Conservation (phyloP, 1,140 invertebrate species). For the Lanistes nyassanus region DNA sequence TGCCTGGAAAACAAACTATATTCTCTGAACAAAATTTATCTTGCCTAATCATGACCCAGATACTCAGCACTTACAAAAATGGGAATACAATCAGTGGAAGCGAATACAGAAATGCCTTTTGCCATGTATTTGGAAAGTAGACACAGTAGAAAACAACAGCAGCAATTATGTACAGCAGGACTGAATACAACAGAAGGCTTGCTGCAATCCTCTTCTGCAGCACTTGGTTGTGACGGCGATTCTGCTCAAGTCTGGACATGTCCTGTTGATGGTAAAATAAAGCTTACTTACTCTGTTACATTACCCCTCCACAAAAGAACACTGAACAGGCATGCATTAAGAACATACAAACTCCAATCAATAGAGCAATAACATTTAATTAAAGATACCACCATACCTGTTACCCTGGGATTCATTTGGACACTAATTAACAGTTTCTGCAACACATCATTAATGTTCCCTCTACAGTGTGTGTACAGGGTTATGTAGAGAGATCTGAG, state of each 20-base stretch:
- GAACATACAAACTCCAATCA: neutral
- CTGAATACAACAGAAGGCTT: constrained; percentile 81
- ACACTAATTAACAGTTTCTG: too few relatives aligned
- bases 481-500: too few relatives aligned
- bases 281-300: neutral
- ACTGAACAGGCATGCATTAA: neutral
- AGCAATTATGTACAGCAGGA: constrained; percentile 81
- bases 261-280: constrained; percentile 67
- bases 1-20: too few relatives aligned
- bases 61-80: constrained; percentile 76
- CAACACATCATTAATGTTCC: too few relatives aligned
- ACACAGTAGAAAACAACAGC: constrained; percentile 83
- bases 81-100: constrained; percentile 81
- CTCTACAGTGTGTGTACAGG: too few relatives aligned
- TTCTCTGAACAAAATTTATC: neutral
- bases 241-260: constrained; percentile 83
- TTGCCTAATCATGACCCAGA: neutral
- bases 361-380: too few relatives aligned
- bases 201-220: constrained; percentile 82
- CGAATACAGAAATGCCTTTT: constrained; percentile 77
- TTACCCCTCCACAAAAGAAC: neutral
- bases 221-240: constrained; percentile 81
- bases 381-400: too few relatives aligned
- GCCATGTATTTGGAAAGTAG: constrained; percentile 76
- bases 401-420: too few relatives aligned